phyloP scores from a whole-genome alignment of 2,888 invertebrate genomes.

The Eupithecia subumbrata region DNA sequence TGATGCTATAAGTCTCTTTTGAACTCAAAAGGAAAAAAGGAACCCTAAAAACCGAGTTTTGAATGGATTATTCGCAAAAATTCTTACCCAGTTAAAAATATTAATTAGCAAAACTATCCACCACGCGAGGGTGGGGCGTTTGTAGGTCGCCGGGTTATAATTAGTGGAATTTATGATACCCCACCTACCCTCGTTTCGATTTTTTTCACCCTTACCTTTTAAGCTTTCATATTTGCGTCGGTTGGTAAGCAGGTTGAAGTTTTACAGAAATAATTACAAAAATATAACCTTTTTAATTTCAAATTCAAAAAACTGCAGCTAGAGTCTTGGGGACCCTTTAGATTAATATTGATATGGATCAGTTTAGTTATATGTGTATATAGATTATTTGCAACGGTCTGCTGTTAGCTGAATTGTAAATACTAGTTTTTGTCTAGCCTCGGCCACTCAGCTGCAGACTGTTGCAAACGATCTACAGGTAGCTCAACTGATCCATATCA shows the following conservation, averaged over 20 bases:
- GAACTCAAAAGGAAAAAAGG: too few relatives aligned
- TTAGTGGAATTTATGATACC: constrained; percentile 63
- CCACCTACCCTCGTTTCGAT: constrained; percentile 40
- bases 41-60: too few relatives aligned
- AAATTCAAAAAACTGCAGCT: not conserved
- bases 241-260: not conserved
- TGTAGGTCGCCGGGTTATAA: constrained; percentile 52
- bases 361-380: too few relatives aligned
- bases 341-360: too few relatives aligned
- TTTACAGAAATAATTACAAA: not conserved
- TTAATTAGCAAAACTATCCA: constrained; percentile 31
- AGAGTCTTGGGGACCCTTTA: too few relatives aligned
- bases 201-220: constrained; percentile 36
- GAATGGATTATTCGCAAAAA: not conserved
- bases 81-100: not conserved
- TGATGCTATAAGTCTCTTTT: too few relatives aligned
- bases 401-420: too few relatives aligned
- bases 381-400: too few relatives aligned
- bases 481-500: too few relatives aligned
- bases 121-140: constrained; percentile 31
- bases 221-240: not conserved
- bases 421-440: too few relatives aligned
- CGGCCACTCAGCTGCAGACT: too few relatives aligned
- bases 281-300: not conserved
- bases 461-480: too few relatives aligned